These are phyloP conservation scores for Protophormia terraenovae DNA, from an alignment of 2,888 invertebrate species.

Conservation along the genomic window DNA sequence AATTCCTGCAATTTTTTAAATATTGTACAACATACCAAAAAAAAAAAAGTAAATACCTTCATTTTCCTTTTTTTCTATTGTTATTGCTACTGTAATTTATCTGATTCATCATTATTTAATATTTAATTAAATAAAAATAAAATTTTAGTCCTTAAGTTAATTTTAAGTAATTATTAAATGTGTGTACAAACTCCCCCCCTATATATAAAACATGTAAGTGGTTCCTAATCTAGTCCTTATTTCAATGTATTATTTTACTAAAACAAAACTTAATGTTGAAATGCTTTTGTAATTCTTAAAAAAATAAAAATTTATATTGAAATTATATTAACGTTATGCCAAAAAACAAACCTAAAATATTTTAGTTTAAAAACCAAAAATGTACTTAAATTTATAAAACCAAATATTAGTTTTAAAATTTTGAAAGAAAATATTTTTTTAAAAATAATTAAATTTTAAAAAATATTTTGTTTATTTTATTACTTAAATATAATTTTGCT, in stretches of 20 bases:
- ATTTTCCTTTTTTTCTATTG: not conserved
- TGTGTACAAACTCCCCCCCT: too few relatives aligned
- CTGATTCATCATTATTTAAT: not conserved
- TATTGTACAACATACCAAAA: too few relatives aligned
- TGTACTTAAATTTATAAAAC: not conserved
- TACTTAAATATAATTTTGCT: conserved; percentile 29
- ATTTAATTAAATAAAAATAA: not conserved
- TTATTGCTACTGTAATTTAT: not conserved
- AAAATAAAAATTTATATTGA: conserved; percentile 23
- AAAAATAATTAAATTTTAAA: not conserved
- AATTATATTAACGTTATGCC: conserved; percentile 11
- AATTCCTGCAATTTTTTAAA: too few relatives aligned
- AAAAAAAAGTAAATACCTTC: too few relatives aligned
- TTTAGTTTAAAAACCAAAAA: not conserved
- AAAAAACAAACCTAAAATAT: not conserved
- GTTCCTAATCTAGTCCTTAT: conserved; percentile 81
- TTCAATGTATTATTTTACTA: conserved; percentile 61
- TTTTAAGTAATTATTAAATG: conserved; percentile 34
- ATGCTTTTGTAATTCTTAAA: conserved; percentile 20
- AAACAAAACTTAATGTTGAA: conserved; percentile 27
- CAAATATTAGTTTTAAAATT: conserved; percentile 24
- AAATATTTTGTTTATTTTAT: not conserved
- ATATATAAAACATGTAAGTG: conserved; percentile 75
- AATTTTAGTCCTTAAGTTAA: not conserved
- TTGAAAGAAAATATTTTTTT: not conserved